Percentiles rank a stretch among this genome's conserved stretches.
These are phyloP conservation scores for Andricus grossulariae DNA, from an alignment of 1,140 invertebrate genomes.

Conservation along the genomic window DNA sequence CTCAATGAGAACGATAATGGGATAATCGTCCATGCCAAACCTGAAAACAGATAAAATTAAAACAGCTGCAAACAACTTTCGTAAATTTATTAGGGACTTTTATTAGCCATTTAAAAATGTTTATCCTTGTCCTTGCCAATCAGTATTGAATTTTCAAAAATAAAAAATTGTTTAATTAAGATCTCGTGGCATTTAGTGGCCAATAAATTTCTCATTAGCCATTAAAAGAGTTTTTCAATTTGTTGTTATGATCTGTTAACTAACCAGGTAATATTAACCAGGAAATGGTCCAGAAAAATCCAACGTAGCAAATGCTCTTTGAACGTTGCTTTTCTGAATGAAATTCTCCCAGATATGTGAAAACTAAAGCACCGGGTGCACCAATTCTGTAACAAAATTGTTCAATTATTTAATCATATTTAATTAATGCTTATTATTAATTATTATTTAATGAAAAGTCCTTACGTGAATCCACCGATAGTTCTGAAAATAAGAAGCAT, in stretches of 20 bases:
- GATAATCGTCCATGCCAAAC: slow-evolving; percentile 80
- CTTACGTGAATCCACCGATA: slow-evolving; percentile 78
- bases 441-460: slow-evolving; percentile 35
- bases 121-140: neutral
- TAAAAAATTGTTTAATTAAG: too few species aligned
- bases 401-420: slow-evolving; percentile 23
- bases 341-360: slow-evolving; percentile 80
- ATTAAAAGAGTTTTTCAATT: neutral
- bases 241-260: neutral
- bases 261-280: slow-evolving; percentile 80
- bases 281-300: slow-evolving; percentile 79
- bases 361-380: slow-evolving; percentile 80
- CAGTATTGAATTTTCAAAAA: neutral
- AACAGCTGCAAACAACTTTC: neutral
- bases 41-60: slow-evolving; percentile 63
- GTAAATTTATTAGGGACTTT: neutral
- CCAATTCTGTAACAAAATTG: slow-evolving; percentile 64
- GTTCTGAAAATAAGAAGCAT: slow-evolving; percentile 75
- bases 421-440: neutral
- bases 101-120: neutral
- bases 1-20: slow-evolving; percentile 75
- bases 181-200: too few species aligned
- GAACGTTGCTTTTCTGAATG: slow-evolving; percentile 77
- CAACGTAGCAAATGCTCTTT: slow-evolving; percentile 78
- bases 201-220: neutral